Percentiles rank a stretch among this genome's conserved stretches.
Conservation (phyloP, 2,888 invertebrate genomes). For the Oegoconia quadripuncta region DNA sequence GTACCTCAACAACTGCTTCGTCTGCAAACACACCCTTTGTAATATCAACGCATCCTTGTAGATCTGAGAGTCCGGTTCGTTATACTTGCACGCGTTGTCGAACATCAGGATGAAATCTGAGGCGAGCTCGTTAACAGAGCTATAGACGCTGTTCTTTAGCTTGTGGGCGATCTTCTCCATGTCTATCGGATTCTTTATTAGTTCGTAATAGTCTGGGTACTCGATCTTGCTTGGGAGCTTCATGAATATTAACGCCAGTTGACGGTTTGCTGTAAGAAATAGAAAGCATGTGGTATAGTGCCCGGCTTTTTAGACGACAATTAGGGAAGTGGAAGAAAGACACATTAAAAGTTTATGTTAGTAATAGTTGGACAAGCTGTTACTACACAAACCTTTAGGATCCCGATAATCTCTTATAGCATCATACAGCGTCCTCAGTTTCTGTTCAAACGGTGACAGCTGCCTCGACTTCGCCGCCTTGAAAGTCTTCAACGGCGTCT, state of each 20-base stretch:
- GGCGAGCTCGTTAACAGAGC: slow-evolving; percentile 90
- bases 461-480: slow-evolving; percentile 64
- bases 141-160: slow-evolving; percentile 87
- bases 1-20: slow-evolving; percentile 90
- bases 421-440: slow-evolving; percentile 91
- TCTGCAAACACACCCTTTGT: slow-evolving; percentile 94
- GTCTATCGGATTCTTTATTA: slow-evolving; percentile 97
- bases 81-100: slow-evolving; percentile 98
- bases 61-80: slow-evolving; percentile 98
- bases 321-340: neutral
- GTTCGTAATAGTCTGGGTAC: slow-evolving; percentile 98
- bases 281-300: too few species aligned
- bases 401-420: slow-evolving; percentile 91
- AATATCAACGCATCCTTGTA: slow-evolving; percentile 97
- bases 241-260: slow-evolving; percentile 95
- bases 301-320: too few species aligned
- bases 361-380: too few species aligned
- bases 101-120: slow-evolving; percentile 95
- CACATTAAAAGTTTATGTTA: too few species aligned
- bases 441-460: slow-evolving; percentile 83
- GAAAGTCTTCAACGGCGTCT: slow-evolving; percentile 73
- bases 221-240: slow-evolving; percentile 95
- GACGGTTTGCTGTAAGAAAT: slow-evolving; percentile 84
- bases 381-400: slow-evolving; percentile 57
- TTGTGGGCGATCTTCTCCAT: slow-evolving; percentile 96